Evolutionary conservation across 2,888 invertebrate genomes (phyloP), one percentile per base, ranked within the genome.

Genomic region (Ophion obscuratus): DNA sequence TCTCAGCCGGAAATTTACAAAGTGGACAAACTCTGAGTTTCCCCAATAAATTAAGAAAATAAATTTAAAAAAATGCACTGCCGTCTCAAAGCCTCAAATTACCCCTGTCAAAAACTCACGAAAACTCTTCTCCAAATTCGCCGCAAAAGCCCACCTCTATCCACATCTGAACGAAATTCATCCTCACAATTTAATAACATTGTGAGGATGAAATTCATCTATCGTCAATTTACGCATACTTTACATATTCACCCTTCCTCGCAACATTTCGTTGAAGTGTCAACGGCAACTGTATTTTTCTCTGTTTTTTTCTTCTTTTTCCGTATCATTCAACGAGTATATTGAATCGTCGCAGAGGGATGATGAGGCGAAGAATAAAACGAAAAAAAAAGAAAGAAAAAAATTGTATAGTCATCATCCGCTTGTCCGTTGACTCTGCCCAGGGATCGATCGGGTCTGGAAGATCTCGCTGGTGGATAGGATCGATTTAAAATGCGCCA

Each of bases 401-500:
- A 66, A 70, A 77, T 44, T 24, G 73, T 74, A 81, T 44, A 77
- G 74, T 83, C 81, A 83, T 81, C 68, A 67, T 78, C 81, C 70
- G 83, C 68, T 83, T 83, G 86, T 86, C 83, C 86, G 78, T 78
- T 86, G 83, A 86, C 83, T 86, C 70, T 53, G 57, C 36, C 66
- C 71, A 61, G 36, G 81, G 77, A 86, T 86, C 86, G 81, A 86
- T 83, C 68, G 64, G 68, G 31, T 77, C 83, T 44, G 68, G 64
- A 85, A 81, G 87, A 85, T 85, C 77, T 79, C 67, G 76, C 80
- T 75, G 75, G 80, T 67, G 79, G 82, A 80, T 83, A 81, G 87
- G 85, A 89, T 89, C 85, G 90, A 90, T 90, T 92, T 90, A 84
- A 89, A 90, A 89, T 88, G 87, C 89, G 86, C 84, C 85, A 86